phyloP scores from a whole-genome alignment of 2,888 invertebrate genomes.

The Pammene aurita region DNA sequence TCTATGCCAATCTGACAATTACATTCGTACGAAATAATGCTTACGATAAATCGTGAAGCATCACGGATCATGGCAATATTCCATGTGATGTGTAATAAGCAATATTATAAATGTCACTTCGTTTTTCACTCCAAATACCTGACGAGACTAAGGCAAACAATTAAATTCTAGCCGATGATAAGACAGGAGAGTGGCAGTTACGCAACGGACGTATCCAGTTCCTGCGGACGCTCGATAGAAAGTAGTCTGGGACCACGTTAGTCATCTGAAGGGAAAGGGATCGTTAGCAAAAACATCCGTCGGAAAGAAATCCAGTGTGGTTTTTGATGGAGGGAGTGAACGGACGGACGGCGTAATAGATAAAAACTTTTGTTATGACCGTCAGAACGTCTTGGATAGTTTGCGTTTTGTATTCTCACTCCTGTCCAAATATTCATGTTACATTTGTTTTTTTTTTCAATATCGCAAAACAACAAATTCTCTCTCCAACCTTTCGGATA shows the following conservation, averaged over 20 bases:
- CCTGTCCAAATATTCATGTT: background rate
- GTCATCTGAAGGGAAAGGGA: constrained; percentile 55
- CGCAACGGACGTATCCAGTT: constrained; percentile 55
- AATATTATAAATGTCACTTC: background rate
- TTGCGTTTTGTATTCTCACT: background rate
- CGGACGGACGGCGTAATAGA: background rate
- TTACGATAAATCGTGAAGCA: too few relatives aligned
- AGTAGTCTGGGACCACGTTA: constrained; percentile 54
- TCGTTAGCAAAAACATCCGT: constrained; percentile 53
- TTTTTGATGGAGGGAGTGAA: constrained; percentile 19
- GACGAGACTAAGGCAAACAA: background rate
- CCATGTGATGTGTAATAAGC: too few relatives aligned
- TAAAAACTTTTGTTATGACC: background rate
- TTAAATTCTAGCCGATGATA: constrained; percentile 17
- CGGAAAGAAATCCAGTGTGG: constrained; percentile 39
- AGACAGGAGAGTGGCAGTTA: constrained; percentile 49
- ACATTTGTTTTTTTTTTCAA: too few relatives aligned
- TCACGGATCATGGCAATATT: too few relatives aligned
- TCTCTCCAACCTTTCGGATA: too few relatives aligned
- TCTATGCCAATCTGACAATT: too few relatives aligned
- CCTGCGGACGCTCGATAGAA: constrained; percentile 62
- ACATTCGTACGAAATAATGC: too few relatives aligned
- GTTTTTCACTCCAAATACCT: background rate
- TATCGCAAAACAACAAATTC: too few relatives aligned
- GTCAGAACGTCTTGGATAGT: background rate